Evolutionary conservation across 2,888 invertebrate genomes (phyloP).

Genomic region (Macroteleia sp.): DNA sequence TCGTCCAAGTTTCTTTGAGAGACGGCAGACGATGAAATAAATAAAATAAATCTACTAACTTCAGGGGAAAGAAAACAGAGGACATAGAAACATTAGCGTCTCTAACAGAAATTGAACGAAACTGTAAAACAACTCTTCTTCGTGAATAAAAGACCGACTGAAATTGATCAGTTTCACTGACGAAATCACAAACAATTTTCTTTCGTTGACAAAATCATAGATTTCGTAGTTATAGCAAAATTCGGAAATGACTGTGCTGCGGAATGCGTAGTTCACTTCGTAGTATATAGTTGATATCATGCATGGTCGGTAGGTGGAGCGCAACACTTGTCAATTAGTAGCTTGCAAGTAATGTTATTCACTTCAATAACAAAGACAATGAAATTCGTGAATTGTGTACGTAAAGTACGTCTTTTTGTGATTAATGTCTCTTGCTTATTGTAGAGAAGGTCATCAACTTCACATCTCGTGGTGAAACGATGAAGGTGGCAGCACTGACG

Average conservation of each 20-base stretch:
- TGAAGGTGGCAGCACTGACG: no score
- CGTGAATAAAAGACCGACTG: background rate
- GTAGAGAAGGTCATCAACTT: no score
- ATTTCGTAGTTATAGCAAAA: conserved; percentile 20
- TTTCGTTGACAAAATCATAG: conserved; percentile 14
- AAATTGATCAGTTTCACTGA: background rate
- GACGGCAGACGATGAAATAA: background rate
- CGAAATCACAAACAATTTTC: conserved; percentile 8
- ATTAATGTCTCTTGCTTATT: no score
- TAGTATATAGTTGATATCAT: no score
- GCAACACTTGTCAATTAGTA: no score
- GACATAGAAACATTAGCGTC: background rate
- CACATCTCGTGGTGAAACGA: no score
- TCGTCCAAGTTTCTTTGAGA: conserved; percentile 8
- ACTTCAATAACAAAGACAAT: no score
- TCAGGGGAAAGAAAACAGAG: background rate
- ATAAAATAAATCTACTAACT: conserved; percentile 2
- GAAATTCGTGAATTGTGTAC: no score
- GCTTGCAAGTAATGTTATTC: no score
- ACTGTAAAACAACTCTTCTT: background rate
- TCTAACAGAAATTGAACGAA: conserved; percentile 3
- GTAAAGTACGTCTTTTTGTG: no score
- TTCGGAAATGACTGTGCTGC: conserved; percentile 32
- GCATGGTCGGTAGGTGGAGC: no score
- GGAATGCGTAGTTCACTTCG: conserved; percentile 11